Conservation (phyloP, 2,113 vertebrate genomes). For the Elgaria multicarinata region DNA sequence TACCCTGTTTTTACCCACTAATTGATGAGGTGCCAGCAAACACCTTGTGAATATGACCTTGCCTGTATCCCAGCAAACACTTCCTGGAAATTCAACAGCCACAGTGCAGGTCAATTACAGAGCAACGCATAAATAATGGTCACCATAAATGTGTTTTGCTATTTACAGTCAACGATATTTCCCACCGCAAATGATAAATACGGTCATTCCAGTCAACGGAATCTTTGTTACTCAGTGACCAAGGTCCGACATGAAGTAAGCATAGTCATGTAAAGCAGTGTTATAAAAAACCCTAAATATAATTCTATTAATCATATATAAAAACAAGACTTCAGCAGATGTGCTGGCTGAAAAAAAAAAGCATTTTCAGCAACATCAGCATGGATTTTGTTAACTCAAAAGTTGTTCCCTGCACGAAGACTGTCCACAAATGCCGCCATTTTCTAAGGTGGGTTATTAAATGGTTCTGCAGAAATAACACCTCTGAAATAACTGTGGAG, state of each 20-base stretch:
- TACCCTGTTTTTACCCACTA: neutral
- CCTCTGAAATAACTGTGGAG: neutral
- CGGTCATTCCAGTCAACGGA: neutral
- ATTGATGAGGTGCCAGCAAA: neutral
- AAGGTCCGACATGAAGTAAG: neutral
- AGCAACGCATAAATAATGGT: constrained; percentile 24
- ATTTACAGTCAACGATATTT: constrained; percentile 21
- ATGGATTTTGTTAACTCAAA: neutral
- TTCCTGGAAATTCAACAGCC: constrained; percentile 10
- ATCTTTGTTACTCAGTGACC: neutral
- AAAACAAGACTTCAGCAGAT: neutral
- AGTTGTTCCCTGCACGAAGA: neutral
- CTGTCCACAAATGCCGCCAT: accelerated
- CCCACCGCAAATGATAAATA: neutral
- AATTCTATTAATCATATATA: neutral
- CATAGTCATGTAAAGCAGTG: neutral
- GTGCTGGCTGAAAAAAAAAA: neutral
- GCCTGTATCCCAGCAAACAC: neutral
- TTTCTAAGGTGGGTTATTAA: neutral
- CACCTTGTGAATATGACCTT: neutral
- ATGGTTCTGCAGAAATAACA: neutral
- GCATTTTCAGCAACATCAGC: neutral
- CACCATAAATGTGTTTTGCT: constrained; percentile 16
- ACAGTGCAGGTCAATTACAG: neutral
- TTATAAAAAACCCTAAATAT: neutral